phyloP scores from a whole-genome alignment of 2,888 invertebrate genomes.

The Unio delphinus region DNA sequence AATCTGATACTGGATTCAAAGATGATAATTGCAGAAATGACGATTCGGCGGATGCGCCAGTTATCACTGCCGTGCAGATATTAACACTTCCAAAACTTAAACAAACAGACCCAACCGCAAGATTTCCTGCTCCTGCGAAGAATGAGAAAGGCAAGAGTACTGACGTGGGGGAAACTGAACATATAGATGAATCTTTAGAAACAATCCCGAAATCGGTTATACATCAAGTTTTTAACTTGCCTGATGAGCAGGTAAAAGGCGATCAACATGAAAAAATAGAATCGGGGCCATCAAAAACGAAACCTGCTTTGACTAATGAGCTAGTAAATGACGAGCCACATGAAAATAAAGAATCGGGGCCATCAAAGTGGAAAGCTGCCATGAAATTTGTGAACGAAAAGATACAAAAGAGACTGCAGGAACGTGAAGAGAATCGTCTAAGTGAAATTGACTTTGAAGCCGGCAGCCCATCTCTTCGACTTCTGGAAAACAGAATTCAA shows the following conservation, averaged over 20 bases:
- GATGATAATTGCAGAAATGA: too few species aligned
- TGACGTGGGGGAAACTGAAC: too few species aligned
- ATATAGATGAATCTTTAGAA: too few species aligned
- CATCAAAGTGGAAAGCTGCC: constrained; percentile 42
- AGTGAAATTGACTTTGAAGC: constrained; percentile 57
- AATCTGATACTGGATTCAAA: too few species aligned
- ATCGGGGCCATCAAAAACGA: constrained; percentile 28
- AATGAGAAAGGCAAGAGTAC: too few species aligned
- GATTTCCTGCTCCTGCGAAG: too few species aligned
- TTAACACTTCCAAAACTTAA: not conserved
- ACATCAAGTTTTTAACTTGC: too few species aligned
- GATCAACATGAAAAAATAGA: not conserved
- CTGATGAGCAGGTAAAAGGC: not conserved
- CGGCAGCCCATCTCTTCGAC: constrained; percentile 51
- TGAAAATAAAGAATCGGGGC: not conserved
- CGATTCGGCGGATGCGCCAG: not conserved
- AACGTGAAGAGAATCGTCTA: constrained; percentile 13
- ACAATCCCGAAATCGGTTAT: too few species aligned
- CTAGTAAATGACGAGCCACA: not conserved
- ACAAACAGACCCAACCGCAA: too few species aligned
- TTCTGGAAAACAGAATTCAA: constrained; percentile 57
- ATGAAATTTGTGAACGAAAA: constrained; percentile 51
- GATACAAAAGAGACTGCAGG: constrained; percentile 35
- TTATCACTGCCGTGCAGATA: not conserved
- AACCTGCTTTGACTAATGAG: constrained; percentile 17